Percentiles rank a stretch among this genome's conserved stretches.
These are phyloP conservation scores for Halyomorpha halys DNA, from an alignment of 1,140 invertebrate species.

Conservation along the genomic window DNA sequence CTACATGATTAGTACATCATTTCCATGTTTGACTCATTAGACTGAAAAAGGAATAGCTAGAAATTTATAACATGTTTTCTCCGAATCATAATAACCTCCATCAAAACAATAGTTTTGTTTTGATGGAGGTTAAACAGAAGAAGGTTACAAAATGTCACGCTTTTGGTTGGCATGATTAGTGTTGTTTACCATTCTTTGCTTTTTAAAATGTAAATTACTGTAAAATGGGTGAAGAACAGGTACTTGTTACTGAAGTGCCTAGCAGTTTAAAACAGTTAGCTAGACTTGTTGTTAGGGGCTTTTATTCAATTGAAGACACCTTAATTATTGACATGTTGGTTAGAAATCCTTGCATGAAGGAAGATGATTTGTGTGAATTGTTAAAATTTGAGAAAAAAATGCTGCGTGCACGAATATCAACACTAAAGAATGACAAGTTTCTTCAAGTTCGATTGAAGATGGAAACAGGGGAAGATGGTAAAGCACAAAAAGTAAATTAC, in stretches of 20 bases:
- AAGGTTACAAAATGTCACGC: too few species aligned
- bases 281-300: conserved; percentile 78
- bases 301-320: conserved; percentile 87
- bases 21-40: too few species aligned
- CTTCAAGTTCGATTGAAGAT: conserved; percentile 85
- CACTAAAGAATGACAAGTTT: conserved; percentile 85
- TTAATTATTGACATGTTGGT: conserved; percentile 92
- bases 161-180: background rate
- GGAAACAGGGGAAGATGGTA: conserved; percentile 91
- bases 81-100: too few species aligned
- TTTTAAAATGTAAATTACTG: background rate
- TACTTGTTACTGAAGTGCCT: conserved; percentile 69
- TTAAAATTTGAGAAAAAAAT: conserved; percentile 92
- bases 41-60: too few species aligned
- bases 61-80: too few species aligned
- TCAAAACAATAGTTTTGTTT: too few species aligned
- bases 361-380: conserved; percentile 89
- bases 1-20: too few species aligned
- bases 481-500: conserved; percentile 93
- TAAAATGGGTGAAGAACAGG: conserved; percentile 36
- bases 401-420: conserved; percentile 73
- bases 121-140: too few species aligned
- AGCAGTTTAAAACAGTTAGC: conserved; percentile 84
- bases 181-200: background rate
- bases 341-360: conserved; percentile 92